Evolutionary conservation across 2,888 invertebrate genomes (phyloP), one percentile per base, ranked within the genome.

Genomic region (Arrhopalites spinosus): DNA sequence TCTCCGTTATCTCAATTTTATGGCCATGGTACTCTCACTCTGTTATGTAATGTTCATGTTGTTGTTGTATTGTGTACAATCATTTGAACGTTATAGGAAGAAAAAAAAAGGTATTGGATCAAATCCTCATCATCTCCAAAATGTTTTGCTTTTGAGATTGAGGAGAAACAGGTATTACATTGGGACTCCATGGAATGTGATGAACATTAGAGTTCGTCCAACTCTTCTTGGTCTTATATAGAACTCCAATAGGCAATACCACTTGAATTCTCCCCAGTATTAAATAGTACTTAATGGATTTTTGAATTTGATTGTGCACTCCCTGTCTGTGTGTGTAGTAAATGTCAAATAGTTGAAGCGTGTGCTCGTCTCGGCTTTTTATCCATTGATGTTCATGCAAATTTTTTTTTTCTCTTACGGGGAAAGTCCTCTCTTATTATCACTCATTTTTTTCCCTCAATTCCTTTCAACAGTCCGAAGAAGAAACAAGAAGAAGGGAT

Each of bases 121-220:
- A 59, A 59, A 53, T 53, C 53, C 53, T 20, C 53, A 5, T 53
- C 20, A n/a, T 27, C 59, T 20, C 15, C 56, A 7, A 7, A 11
- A 36, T 3, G 36, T 11, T 36, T 11, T 47, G 7, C 15, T 56
- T 23, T 15, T 8, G n/a, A 20, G 2, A n/a, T 56, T 56, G 3
- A 30, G 36, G 23, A 27, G 64, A 30, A 69, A 69, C 69, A 27
- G 50, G 69, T 69, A 50, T 50, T 69, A 47, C 69, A 69, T 30
- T 43, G 43, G 45, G 47, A 59, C 20, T 59, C n/a, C 25, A 59
- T 47, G 30, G 69, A 69, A 69, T 69, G 69, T 29, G 69, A 47
- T 69, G 69, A 47, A 27, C 36, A 11, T 36, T 36, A 36, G 36
- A 36, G 36, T 36, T 36, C 36, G 36, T 36, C 36, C 36, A 36